Evolutionary conservation across 2,888 invertebrate species (phyloP), one percentile per base, ranked within the genome.

Genomic region (Euplexia lucipara): DNA sequence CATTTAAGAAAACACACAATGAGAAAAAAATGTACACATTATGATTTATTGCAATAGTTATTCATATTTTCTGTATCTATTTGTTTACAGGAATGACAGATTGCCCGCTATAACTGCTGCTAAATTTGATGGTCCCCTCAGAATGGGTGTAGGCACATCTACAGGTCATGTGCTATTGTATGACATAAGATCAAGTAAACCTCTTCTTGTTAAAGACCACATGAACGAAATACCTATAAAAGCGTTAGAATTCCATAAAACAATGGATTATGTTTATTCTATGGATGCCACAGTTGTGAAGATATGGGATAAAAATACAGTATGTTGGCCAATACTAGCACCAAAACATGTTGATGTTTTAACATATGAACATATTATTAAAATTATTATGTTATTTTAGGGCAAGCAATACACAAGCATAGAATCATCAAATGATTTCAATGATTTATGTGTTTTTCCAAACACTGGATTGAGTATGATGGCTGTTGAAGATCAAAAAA

Each of bases 381-480:
- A 26, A 8, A 18, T 9, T 4, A 14, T 53, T 1, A 54, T 34
- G 34, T 57, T 84, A 91, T 88, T 96, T 61, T 86, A 98, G 97
- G 99, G 99, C 18, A 98, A 99, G 94, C 97, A 99, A 80, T 98
- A 97, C 83, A 99, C 99, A 12, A 98, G 99, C 51, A 98, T 99
- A 80, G 99, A 99, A 94, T 97, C 98, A 6, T 96, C 97, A 58
- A 96, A 97, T 3, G 97, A 97, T 65, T 97, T 99, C 80, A 99
- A 99, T 94, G 98, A 99, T 90, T 96, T 99, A 51, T 98, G 98
- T 90, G 96, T 98, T n/a, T 97, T 99, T 77, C 98, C 98, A 22
- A 97, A 98, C 63, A 97, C 98, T 26, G 99, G 99, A 54, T 96
- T 99, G 90, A 95, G 99, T 81, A 98, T 99, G 92, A 96, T 99